Evolutionary conservation across 2,113 vertebrate genomes (phyloP).

Genomic region (Chloroceryle aenea): DNA sequence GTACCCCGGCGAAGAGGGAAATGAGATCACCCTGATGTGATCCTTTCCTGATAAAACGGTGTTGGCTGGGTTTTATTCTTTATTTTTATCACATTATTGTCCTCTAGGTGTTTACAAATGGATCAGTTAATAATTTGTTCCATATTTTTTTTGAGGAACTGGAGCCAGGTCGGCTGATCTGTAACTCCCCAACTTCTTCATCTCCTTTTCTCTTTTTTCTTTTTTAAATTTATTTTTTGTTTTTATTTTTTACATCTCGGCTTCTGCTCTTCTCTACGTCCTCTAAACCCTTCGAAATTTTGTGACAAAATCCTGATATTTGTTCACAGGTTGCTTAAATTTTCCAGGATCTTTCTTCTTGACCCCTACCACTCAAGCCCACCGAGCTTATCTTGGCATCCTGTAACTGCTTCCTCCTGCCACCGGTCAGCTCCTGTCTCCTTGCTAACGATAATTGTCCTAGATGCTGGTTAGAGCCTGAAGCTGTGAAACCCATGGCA

Average conservation of each 20-base stretch:
- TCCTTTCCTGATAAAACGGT: not conserved
- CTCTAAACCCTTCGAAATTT: not conserved
- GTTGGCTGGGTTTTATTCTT: not conserved
- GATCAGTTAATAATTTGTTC: not conserved
- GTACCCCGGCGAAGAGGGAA: not conserved
- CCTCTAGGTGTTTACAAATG: not conserved
- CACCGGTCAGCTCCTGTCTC: not conserved
- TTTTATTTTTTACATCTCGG: too few species aligned
- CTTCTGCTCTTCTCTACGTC: not conserved
- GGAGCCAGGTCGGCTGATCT: not conserved
- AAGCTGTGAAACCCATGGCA: rapidly evolving
- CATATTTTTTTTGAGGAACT: not conserved
- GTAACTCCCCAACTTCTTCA: not conserved
- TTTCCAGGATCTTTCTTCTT: not conserved
- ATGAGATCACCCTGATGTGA: not conserved
- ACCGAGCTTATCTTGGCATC: rapidly evolving
- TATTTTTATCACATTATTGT: not conserved
- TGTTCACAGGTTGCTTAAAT: not conserved
- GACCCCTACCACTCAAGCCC: not conserved
- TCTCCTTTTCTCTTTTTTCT: not conserved
- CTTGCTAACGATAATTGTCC: not conserved
- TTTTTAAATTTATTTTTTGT: not conserved
- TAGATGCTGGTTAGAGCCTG: not conserved
- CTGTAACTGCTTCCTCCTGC: not conserved
- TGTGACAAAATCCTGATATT: not conserved